Conservation (phyloP, 2,797 vertebrate species). For the Sebastes dallii region DNA sequence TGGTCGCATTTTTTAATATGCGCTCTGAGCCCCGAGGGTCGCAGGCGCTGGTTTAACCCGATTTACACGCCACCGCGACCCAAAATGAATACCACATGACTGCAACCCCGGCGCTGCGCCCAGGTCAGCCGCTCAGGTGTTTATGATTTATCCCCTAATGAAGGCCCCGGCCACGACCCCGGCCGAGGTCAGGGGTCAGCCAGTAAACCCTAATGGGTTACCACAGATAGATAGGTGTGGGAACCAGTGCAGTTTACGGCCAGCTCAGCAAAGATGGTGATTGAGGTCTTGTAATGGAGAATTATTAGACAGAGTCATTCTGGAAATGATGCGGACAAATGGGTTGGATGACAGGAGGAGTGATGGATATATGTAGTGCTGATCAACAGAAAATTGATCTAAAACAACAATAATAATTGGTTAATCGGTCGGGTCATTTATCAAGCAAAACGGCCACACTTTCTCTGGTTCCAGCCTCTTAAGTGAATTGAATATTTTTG, state of each 20-base stretch:
- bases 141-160: conserved; percentile 82
- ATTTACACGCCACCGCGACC: conserved; percentile 73
- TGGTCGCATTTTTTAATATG: conserved; percentile 77
- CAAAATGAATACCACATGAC: conserved; percentile 80
- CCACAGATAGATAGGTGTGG: conserved; percentile 71
- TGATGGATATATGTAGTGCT: background rate
- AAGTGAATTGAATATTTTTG: background rate
- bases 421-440: background rate
- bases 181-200: conserved; percentile 67
- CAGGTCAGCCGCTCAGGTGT: conserved; percentile 79
- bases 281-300: conserved; percentile 3
- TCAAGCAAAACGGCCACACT: background rate
- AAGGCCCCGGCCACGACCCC: conserved; percentile 75
- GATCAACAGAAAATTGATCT: background rate
- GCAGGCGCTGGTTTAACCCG: conserved; percentile 79
- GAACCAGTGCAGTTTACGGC: conserved; percentile 60
- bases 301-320: background rate
- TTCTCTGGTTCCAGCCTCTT: background rate
- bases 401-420: background rate
- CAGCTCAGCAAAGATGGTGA: conserved; percentile 10
- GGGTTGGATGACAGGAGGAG: background rate
- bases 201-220: conserved; percentile 78
- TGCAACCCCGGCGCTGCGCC: conserved; percentile 44
- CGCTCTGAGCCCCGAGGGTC: conserved; percentile 72
- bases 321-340: background rate